phyloP scores from a whole-genome alignment of 2,113 vertebrate species.

The Galeopterus variegatus region DNA sequence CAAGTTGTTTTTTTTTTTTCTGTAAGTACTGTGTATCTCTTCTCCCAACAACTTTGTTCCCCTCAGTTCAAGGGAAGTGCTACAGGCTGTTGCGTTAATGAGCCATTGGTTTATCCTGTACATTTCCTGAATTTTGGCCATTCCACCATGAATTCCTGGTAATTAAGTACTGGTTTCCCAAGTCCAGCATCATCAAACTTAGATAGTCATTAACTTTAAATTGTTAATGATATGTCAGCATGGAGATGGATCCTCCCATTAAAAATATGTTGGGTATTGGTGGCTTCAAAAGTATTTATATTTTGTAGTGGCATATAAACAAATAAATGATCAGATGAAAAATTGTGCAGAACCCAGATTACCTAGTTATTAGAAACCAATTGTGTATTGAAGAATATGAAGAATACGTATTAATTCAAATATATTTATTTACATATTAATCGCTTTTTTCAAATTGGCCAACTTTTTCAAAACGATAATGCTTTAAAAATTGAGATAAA shows the following conservation, averaged over 20 bases:
- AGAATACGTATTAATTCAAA: not conserved
- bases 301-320: slow-evolving; percentile 9
- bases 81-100: not conserved
- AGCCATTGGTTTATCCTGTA: not conserved
- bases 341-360: not conserved
- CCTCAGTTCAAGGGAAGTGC: not conserved
- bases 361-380: not conserved
- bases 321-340: not conserved
- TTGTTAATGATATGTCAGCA: not conserved
- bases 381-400: too few species aligned
- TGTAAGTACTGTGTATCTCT: not conserved
- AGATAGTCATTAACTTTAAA: slow-evolving; percentile 21
- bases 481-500: slow-evolving; percentile 18
- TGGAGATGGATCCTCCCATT: not conserved
- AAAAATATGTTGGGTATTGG: not conserved
- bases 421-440: not conserved
- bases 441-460: not conserved
- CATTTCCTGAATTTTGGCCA: not conserved
- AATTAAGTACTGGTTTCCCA: not conserved
- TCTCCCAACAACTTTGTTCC: not conserved
- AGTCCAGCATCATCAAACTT: not conserved
- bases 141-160: not conserved
- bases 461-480: not conserved
- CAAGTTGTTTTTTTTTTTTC: not conserved
- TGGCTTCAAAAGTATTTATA: not conserved